Evolutionary conservation across 2,113 vertebrate genomes (phyloP).

Genomic region (Rhinolophus ferrumequinum): DNA sequence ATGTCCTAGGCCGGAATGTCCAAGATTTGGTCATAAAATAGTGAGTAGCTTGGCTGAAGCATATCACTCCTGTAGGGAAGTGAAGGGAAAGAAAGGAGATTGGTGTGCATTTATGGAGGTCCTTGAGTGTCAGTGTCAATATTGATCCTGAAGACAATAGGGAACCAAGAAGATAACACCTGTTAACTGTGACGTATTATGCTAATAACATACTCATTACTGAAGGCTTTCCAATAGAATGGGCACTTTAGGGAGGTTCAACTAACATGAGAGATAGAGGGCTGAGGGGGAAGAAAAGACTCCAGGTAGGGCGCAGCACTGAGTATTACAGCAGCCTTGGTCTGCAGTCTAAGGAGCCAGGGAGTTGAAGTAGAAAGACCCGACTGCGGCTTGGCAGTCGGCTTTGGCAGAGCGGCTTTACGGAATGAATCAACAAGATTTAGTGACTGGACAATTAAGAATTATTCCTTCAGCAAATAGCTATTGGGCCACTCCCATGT

Average conservation of each 20-base stretch:
- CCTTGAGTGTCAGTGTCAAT: not conserved
- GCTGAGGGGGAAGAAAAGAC: not conserved
- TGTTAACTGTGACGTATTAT: not conserved
- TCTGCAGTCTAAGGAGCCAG: not conserved
- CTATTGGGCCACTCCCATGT: not conserved
- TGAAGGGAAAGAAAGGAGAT: not conserved
- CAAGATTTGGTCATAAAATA: not conserved
- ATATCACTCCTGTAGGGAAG: not conserved
- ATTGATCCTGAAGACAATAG: not conserved
- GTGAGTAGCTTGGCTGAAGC: not conserved
- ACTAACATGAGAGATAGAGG: accelerated
- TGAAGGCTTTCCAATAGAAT: not conserved
- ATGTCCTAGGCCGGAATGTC: not conserved
- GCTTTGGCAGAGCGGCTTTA: not conserved
- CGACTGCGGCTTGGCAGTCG: no score
- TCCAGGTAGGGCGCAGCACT: no score
- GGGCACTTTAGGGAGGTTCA: not conserved
- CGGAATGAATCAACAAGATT: not conserved
- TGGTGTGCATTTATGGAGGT: not conserved
- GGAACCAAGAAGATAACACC: not conserved
- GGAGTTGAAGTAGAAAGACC: no score
- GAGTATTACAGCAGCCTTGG: not conserved
- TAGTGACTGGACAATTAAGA: not conserved
- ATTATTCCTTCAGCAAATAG: not conserved
- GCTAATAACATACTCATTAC: not conserved